phyloP scores from a whole-genome alignment of 2,797 vertebrate species.

The Hylomyscus alleni region DNA sequence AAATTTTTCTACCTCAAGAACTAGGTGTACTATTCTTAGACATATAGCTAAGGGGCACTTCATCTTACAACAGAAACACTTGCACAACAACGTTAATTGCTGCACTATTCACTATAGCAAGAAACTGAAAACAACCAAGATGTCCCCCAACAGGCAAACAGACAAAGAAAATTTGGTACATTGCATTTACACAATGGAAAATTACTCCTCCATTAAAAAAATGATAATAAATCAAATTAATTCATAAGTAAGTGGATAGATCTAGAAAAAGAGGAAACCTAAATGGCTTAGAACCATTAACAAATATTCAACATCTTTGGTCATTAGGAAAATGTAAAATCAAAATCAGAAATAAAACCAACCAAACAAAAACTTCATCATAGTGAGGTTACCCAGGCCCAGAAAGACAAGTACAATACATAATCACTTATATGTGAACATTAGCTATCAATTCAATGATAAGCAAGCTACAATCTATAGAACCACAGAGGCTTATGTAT shows the following conservation, averaged over 20 bases:
- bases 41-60: neutral
- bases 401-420: neutral
- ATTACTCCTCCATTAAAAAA: neutral
- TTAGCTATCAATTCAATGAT: neutral
- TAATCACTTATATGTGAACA: neutral
- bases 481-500: neutral
- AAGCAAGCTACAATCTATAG: neutral
- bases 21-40: neutral
- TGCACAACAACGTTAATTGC: neutral
- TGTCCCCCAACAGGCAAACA: neutral
- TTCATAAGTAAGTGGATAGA: neutral
- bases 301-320: too few relatives aligned
- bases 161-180: neutral
- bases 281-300: too few relatives aligned
- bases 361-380: neutral
- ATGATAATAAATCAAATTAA: neutral
- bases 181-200: neutral
- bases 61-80: neutral
- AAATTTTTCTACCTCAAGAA: neutral
- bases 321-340: neutral
- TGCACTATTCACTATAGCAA: neutral
- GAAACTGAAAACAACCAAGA: neutral
- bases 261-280: neutral
- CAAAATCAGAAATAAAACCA: neutral
- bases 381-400: too few relatives aligned